A percentile compares a stretch with the other conserved stretches of the same genome.
phyloP scores from a whole-genome alignment of 1,140 invertebrate species.

The Bombus confusus region DNA sequence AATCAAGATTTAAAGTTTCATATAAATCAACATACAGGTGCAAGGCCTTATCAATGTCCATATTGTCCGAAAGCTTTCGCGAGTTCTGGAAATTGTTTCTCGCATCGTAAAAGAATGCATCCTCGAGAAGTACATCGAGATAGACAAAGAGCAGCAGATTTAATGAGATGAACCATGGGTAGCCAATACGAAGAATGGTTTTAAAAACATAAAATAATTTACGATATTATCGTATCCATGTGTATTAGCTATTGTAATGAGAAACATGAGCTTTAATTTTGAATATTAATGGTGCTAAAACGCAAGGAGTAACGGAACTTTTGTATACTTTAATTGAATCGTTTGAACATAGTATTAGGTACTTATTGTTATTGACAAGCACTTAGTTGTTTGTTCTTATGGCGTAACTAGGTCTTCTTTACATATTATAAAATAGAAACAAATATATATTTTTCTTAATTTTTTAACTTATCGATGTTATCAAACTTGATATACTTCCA shows the following conservation, averaged over 20 bases:
- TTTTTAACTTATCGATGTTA: conserved; percentile 47
- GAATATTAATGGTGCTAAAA: conserved; percentile 60
- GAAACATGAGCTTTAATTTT: conserved; percentile 55
- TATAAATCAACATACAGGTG: conserved; percentile 91
- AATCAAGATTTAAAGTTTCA: conserved; percentile 91
- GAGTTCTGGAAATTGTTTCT: conserved; percentile 90
- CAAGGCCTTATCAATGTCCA: conserved; percentile 90
- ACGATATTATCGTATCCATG: conserved; percentile 25
- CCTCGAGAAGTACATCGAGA: conserved; percentile 83
- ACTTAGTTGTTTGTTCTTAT: conserved; percentile 61
- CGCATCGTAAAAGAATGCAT: conserved; percentile 89
- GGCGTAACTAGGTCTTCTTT: conserved; percentile 35
- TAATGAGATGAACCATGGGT: conserved; percentile 81
- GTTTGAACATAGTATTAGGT: conserved; percentile 57
- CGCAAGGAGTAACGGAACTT: conserved; percentile 33
- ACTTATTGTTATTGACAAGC: conserved; percentile 55
- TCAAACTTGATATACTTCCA: conserved; percentile 49
- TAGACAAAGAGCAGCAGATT: conserved; percentile 80
- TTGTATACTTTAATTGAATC: conserved; percentile 60
- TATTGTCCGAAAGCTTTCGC: conserved; percentile 92
- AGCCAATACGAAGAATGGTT: conserved; percentile 74
- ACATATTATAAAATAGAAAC: conserved; percentile 33
- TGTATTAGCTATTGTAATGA: conserved; percentile 46
- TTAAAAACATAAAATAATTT: conserved; percentile 49
- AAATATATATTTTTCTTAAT: conserved; percentile 52